Percentiles rank a stretch among this genome's conserved stretches.
These are phyloP conservation scores for Diplodus sargus DNA, from an alignment of 2,797 vertebrate species.

Conservation along the genomic window DNA sequence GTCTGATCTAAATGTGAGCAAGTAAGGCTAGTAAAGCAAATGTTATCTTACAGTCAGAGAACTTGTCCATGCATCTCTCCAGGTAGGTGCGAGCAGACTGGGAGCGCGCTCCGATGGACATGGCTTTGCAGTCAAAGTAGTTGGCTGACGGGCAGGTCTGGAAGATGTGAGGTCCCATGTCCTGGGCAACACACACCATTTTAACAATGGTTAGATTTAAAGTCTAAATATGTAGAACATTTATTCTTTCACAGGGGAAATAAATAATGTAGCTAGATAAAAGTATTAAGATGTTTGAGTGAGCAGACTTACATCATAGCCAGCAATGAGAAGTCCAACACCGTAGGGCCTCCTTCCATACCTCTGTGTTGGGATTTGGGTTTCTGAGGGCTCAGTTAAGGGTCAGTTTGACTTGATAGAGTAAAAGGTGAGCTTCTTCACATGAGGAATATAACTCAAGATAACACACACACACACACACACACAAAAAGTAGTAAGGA, in stretches of 20 bases:
- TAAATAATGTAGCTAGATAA: neutral
- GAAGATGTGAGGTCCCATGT: conserved; percentile 98
- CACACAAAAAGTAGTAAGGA: conserved; percentile 81
- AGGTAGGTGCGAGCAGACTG: conserved; percentile 98
- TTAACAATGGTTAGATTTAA: neutral
- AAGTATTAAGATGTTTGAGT: neutral
- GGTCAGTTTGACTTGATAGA: conserved; percentile 11
- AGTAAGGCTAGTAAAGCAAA: no score
- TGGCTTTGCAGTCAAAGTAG: conserved; percentile 98
- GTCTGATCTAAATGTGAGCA: neutral
- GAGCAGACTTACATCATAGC: conserved; percentile 91
- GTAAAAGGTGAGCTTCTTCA: neutral
- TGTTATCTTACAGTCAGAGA: conserved; percentile 89
- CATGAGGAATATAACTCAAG: neutral
- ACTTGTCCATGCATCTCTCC: conserved; percentile 94
- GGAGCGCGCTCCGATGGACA: conserved; percentile 98
- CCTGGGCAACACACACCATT: conserved; percentile 77
- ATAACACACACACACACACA: neutral
- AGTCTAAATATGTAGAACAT: rapidly evolving
- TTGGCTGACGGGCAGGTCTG: conserved; percentile 98
- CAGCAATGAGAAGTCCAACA: conserved; percentile 96
- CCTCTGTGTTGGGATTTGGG: conserved; percentile 97
- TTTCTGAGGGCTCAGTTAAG: conserved; percentile 86
- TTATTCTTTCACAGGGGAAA: neutral
- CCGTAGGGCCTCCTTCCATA: conserved; percentile 97